Evolutionary conservation across 2,888 invertebrate species (phyloP), one percentile per base, ranked within the genome.

Genomic region (Oasisia sp.): DNA sequence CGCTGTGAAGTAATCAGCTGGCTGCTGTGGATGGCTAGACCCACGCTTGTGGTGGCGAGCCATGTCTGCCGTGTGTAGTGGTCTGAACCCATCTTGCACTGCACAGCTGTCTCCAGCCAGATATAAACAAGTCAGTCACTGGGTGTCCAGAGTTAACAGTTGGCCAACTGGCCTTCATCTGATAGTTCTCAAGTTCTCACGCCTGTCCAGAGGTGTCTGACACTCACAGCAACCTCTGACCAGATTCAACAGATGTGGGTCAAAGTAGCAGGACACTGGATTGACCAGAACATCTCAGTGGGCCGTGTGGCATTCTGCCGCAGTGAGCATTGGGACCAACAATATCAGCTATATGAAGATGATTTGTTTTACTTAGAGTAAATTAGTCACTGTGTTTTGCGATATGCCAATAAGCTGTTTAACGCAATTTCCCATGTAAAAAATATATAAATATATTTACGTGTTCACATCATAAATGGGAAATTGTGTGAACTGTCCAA

Each of bases 111-210:
- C 74, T 27, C 74, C 14, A 74, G 27, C 74, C 74, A 27, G 27
- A 74, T 74, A 74, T 74, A 74, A 74, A 74, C 74, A 74, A 74
- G 74, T 74, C 74, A 0, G 74, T 7, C 27, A 27, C 27, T 74
- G 27, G 74, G 27, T 74, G n/a, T 74, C 74, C 74, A 27, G 74
- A 74, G 74, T 74, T 74, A 74, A 74, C 74, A 74, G 19, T 74
- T 74, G 19, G 74, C 74, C 27, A n/a, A 74, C 74, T 74, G 74
- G 74, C 74, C 19, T 27, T 27, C 74, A 74, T 74, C 74, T 74
- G 74, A 74, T 74, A 74, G 74, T 74, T 74, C 74, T 74, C 74
- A 74, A 74, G 74, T 74, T 74, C 74, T 74, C 74, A 74, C n/a
- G 27, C 27, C 74, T 74, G 14, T n/a, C 74, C 74, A 74, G 74